phyloP scores from a whole-genome alignment of 2,888 invertebrate species.

The Sceliomorpha sp. region DNA sequence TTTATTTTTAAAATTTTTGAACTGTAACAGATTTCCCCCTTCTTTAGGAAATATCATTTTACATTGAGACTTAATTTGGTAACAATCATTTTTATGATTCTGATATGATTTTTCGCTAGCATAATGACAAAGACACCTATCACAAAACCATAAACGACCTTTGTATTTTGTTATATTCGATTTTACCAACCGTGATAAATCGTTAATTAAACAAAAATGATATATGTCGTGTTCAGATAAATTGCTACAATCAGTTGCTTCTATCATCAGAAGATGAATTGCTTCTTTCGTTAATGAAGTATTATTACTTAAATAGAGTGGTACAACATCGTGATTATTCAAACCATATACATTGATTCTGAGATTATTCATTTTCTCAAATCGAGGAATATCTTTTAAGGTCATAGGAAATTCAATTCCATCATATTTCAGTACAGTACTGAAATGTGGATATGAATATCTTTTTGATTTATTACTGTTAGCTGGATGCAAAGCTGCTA shows the following conservation, averaged over 20 bases:
- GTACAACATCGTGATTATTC: conserved; percentile 9
- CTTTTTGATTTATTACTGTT: neutral
- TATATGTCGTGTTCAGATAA: too few species aligned
- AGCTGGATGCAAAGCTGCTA: conserved; percentile 19
- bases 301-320: too few species aligned
- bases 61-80: conserved; percentile 13
- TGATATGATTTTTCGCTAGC: too few species aligned
- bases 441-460: conserved; percentile 12
- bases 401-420: conserved; percentile 34
- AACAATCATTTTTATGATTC: too few species aligned
- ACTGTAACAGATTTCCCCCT: conserved; percentile 17
- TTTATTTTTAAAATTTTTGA: conserved; percentile 16
- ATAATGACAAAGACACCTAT: too few species aligned
- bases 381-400: conserved; percentile 19
- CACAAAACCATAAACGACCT: too few species aligned
- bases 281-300: too few species aligned
- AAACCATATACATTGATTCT: conserved; percentile 27
- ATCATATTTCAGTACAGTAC: conserved; percentile 7
- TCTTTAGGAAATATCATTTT: too few species aligned
- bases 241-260: too few species aligned
- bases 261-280: neutral
- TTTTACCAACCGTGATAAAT: too few species aligned
- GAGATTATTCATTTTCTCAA: conserved; percentile 33
- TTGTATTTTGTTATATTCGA: too few species aligned
- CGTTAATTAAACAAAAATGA: too few species aligned